These are phyloP conservation scores for Hemiscyllium ocellatum DNA, from an alignment of 2,113 vertebrate genomes.

Conservation along the genomic window DNA sequence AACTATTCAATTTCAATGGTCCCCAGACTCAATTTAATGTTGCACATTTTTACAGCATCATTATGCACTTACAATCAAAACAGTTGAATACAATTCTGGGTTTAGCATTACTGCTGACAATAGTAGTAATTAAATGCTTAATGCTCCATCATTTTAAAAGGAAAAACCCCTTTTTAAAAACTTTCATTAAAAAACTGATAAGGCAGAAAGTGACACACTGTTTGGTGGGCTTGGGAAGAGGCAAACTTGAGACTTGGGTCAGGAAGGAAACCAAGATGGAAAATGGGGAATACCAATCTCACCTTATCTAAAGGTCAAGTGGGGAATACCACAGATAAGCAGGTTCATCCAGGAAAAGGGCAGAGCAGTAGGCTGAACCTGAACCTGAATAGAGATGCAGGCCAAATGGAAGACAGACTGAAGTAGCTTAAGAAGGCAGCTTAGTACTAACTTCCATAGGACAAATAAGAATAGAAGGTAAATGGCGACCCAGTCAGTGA, in stretches of 20 bases:
- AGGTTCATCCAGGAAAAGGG: not conserved
- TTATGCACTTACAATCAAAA: not conserved
- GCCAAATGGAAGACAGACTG: not conserved
- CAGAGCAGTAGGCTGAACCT: no score
- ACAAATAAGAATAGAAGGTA: no score
- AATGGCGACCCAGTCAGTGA: no score
- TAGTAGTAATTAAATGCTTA: not conserved
- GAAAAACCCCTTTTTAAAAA: not conserved
- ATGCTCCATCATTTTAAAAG: not conserved
- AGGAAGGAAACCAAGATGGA: not conserved
- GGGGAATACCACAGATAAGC: not conserved
- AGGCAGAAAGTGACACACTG: no score
- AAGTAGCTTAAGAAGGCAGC: no score
- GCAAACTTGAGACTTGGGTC: not conserved
- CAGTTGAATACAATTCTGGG: not conserved
- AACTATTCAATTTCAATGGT: not conserved
- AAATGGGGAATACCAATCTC: not conserved
- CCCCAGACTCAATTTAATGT: not conserved
- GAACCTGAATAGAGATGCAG: no score
- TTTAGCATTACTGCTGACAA: not conserved
- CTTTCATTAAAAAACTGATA: not conserved
- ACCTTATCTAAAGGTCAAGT: not conserved
- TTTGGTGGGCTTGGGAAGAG: not conserved
- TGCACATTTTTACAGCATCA: not conserved
- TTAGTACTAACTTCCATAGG: no score